Percentiles rank a stretch among this genome's conserved stretches.
phyloP scores from a whole-genome alignment of 1,140 invertebrate genomes.

The Cherax destructor region DNA sequence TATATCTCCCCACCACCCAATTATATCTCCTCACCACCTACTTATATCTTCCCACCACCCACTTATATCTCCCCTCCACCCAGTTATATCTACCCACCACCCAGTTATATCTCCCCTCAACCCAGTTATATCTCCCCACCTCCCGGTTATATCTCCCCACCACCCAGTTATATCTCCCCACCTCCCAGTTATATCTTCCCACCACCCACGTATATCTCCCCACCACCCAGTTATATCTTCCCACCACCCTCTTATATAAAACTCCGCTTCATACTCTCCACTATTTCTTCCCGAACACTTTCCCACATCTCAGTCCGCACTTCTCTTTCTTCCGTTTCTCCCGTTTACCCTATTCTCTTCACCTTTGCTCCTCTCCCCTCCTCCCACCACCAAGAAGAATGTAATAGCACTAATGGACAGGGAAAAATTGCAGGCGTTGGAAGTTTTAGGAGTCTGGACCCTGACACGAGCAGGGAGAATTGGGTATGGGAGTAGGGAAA shows the following conservation, averaged over 20 bases:
- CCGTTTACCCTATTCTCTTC: not conserved
- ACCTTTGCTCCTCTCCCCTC: not conserved
- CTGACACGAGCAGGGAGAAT: not conserved
- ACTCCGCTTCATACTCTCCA: not conserved
- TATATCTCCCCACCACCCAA: not conserved
- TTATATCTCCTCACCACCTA: too few relatives aligned
- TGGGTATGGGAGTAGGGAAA: not conserved
- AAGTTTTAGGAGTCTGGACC: not conserved
- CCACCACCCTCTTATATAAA: too few relatives aligned
- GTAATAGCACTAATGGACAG: conserved; percentile 3
- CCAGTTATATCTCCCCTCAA: not conserved
- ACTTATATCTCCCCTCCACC: too few relatives aligned
- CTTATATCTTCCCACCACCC: too few relatives aligned
- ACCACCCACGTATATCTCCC: too few relatives aligned
- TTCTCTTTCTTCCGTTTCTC: not conserved
- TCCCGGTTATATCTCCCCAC: not conserved
- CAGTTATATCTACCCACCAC: too few relatives aligned
- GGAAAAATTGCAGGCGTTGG: not conserved
- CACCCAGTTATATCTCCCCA: not conserved
- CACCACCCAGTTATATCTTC: too few relatives aligned
- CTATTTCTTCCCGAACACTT: not conserved
- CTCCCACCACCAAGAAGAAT: not conserved
- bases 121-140: not conserved
- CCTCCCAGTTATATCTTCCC: too few relatives aligned
- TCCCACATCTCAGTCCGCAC: not conserved